Evolutionary conservation across 2,888 invertebrate species (phyloP).

Genomic region (Andrena bucephala): DNA sequence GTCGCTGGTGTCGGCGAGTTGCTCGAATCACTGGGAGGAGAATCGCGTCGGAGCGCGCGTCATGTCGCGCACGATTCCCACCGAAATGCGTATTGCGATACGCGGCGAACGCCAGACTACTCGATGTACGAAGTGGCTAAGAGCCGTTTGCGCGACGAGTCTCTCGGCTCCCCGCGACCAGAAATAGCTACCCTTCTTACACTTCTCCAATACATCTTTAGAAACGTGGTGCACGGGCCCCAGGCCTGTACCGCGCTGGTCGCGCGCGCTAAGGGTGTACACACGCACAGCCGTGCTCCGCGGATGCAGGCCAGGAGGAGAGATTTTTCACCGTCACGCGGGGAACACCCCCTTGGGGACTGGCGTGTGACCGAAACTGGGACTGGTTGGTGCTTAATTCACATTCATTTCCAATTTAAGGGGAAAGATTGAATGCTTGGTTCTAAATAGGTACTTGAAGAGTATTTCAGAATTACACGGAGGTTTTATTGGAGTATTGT

Average conservation of each 20-base stretch:
- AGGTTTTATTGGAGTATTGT: no score
- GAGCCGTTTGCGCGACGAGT: slow-evolving; percentile 81
- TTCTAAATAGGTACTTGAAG: background rate
- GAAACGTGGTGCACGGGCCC: slow-evolving; percentile 70
- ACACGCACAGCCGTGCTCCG: background rate
- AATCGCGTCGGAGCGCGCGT: slow-evolving; percentile 28
- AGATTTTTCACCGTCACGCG: background rate
- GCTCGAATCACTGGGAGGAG: slow-evolving; percentile 28
- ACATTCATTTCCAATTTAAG: no score
- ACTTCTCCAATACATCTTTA: slow-evolving; percentile 82
- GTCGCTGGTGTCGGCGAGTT: background rate
- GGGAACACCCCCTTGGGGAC: no score
- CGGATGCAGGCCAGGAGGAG: no score
- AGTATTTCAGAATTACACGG: no score
- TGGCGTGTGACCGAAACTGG: no score
- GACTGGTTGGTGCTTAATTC: no score
- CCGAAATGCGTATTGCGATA: slow-evolving; percentile 80
- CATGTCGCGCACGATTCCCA: slow-evolving; percentile 34
- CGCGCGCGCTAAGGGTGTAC: slow-evolving; percentile 34
- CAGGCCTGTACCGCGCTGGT: slow-evolving; percentile 31
- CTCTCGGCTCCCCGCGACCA: slow-evolving; percentile 82
- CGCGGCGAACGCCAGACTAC: slow-evolving; percentile 83
- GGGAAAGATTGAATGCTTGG: background rate
- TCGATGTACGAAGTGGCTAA: slow-evolving; percentile 82
- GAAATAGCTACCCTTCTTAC: slow-evolving; percentile 85